Evolutionary conservation across 2,113 vertebrate genomes (phyloP).

Genomic region (Engraulis encrasicolus): DNA sequence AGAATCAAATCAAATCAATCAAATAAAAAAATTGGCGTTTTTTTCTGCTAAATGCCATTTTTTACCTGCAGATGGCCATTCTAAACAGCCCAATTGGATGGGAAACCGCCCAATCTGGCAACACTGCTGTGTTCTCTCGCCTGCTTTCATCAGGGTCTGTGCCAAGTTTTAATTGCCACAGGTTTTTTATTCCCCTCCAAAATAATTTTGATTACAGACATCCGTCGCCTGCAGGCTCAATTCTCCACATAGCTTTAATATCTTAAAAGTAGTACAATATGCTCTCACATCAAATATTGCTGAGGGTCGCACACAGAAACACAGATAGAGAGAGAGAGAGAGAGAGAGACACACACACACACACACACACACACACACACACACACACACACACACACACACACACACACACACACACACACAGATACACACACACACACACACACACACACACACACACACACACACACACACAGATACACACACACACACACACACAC

Average conservation of each 20-base stretch:
- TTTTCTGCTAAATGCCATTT: no score
- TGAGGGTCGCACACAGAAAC: not conserved
- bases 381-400: no score
- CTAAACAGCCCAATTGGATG: no score
- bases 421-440: no score
- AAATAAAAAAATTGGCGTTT: no score
- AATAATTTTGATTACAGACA: not conserved
- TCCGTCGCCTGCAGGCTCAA: not conserved
- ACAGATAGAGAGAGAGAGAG: not conserved
- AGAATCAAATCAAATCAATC: no score
- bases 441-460: not conserved
- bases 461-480: not conserved
- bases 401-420: no score
- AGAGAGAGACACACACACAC: not conserved
- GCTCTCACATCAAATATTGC: not conserved
- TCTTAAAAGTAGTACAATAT: not conserved
- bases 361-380: not conserved
- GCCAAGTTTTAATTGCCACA: not conserved
- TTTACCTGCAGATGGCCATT: no score
- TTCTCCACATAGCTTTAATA: not conserved
- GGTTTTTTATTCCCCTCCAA: not conserved
- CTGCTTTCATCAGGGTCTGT: not conserved
- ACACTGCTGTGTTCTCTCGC: no score
- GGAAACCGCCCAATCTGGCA: no score
- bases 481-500: no score